Percentiles rank a stretch among this genome's conserved stretches.
Conservation (phyloP, 2,797 vertebrate species). For the Saxicola maurus region DNA sequence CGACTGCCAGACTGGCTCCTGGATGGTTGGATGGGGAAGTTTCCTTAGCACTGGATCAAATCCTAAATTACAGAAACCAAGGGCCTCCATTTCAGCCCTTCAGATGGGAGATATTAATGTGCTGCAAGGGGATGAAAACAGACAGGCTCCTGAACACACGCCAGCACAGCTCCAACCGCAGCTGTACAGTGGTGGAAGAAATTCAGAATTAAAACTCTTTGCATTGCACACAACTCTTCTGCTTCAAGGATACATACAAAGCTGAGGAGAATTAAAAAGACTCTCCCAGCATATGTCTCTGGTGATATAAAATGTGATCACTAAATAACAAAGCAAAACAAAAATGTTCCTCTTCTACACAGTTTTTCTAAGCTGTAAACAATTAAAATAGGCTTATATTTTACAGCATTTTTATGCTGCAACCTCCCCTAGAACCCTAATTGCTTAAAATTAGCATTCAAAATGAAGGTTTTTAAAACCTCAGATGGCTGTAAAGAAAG, state of each 20-base stretch:
- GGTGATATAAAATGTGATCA: background rate
- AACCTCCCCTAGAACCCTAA: background rate
- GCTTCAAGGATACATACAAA: background rate
- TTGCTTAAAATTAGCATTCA: constrained; percentile 3
- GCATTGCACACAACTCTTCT: background rate
- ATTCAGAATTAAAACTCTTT: background rate
- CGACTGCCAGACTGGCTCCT: background rate
- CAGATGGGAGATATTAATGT: constrained; percentile 20
- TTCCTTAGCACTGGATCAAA: background rate
- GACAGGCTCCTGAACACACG: background rate
- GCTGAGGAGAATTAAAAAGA: background rate
- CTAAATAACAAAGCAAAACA: background rate
- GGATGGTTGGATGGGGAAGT: background rate
- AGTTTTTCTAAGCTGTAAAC: background rate
- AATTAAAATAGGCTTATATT: constrained; percentile 17
- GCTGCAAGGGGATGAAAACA: background rate
- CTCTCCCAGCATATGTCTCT: background rate
- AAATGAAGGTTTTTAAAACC: background rate
- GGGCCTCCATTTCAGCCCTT: constrained; percentile 1
- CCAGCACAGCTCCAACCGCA: background rate
- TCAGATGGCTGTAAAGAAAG: background rate
- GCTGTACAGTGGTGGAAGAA: background rate
- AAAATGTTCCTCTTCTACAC: background rate
- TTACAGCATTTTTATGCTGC: background rate
- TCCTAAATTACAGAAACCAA: background rate